These are phyloP conservation scores for Phallusia fumigata DNA, from an alignment of 23 tunicate genomes.

Conservation along the genomic window DNA sequence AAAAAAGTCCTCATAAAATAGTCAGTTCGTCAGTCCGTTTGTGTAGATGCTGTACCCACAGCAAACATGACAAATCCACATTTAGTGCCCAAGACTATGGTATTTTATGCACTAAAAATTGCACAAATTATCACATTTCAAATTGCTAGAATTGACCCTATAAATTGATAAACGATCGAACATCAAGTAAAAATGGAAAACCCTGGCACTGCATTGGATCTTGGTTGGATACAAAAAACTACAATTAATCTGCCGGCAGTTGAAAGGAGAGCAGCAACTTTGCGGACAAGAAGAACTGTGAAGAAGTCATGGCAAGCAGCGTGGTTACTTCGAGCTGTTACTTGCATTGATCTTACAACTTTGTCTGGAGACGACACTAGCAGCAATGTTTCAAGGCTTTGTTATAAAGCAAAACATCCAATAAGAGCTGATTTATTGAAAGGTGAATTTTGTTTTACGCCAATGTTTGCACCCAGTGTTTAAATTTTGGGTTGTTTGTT, in stretches of 20 bases:
- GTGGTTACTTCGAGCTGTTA: slow-evolving; percentile 87
- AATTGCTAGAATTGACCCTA: too few relatives aligned
- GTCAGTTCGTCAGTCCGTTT: too few relatives aligned
- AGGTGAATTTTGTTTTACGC: slow-evolving; percentile 23
- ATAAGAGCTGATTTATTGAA: slow-evolving; percentile 80
- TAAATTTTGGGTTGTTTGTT: not conserved
- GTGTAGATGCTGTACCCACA: too few relatives aligned
- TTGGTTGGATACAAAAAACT: slow-evolving; percentile 64
- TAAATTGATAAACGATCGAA: too few relatives aligned
- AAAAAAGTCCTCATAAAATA: too few relatives aligned
- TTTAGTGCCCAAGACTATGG: too few relatives aligned
- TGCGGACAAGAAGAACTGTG: slow-evolving; percentile 83
- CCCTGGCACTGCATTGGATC: slow-evolving; percentile 61
- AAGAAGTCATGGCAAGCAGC: slow-evolving; percentile 98
- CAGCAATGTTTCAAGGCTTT: slow-evolving; percentile 84
- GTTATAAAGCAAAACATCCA: slow-evolving; percentile 89
- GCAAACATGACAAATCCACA: too few relatives aligned
- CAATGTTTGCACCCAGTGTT: too few relatives aligned
- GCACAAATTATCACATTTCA: too few relatives aligned
- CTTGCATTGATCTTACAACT: slow-evolving; percentile 93
- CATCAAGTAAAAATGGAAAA: not conserved
- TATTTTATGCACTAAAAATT: too few relatives aligned
- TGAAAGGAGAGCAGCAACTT: slow-evolving; percentile 85
- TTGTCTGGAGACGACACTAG: slow-evolving; percentile 95
- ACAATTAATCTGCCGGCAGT: slow-evolving; percentile 85